Evolutionary conservation across 2,888 invertebrate genomes (phyloP), one percentile per base, ranked within the genome.

Genomic region (Amphipoea lucens): DNA sequence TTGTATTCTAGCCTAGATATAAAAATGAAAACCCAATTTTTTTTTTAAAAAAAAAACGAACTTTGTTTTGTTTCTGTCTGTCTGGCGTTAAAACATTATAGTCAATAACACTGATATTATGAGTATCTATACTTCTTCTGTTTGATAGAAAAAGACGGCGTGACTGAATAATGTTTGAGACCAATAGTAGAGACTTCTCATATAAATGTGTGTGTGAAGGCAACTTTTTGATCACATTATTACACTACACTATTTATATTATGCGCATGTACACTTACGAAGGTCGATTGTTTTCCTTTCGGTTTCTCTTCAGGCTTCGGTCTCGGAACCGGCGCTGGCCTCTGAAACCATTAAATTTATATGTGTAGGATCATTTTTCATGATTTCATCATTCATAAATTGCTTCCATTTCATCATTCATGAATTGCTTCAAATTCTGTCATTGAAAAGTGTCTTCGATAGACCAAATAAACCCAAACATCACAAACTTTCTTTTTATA

Each of bases 201-300:
- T 70, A 36, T 36, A 51, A 69, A 23, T 54, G 14, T 54, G 4
- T 1, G 4, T 54, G 4, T 1, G 4, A 72, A 66, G 17, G 42
- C 57, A 23, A 42, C 4, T 74, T 45, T 4, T 48, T 70, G 71
- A 23, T 71, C n/a, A 20, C 17, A 48, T 66, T 73, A 72, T 29
- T 60, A 11, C 3, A 29, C 40, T 40, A 40, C 40, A 62, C 17
- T 67, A 60, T 2, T 29, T 23, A 23, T 9, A 23, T 57, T 45
- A 29, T 67, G 4, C 17, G n/a, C 17, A 51, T 57, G n/a, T 60
- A 29, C 79, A 95, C 97, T 96, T 95, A 97, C 97, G 93, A 96
- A 97, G 94, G 96, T 96, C 93, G 96, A 94, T 94, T 96, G 95
- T 94, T 96, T 96, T 94, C 93, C 95, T 87, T 93, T 95, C 91